Evolutionary conservation across 2,888 invertebrate genomes (phyloP).

Genomic region (Lordiphosa fenestrarum): DNA sequence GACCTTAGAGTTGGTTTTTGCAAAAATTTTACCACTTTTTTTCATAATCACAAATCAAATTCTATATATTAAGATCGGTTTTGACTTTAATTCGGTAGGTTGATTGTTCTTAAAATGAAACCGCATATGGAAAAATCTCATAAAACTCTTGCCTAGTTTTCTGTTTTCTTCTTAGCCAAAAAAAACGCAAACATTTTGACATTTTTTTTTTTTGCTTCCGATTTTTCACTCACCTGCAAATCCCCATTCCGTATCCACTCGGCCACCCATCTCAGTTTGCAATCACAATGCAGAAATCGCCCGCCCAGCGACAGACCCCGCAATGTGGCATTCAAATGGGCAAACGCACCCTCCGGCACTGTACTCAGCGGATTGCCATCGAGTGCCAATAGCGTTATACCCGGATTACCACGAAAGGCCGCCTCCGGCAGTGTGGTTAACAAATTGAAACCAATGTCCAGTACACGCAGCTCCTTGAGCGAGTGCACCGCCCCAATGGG

Average conservation of each 20-base stretch:
- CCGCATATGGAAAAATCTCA: no score
- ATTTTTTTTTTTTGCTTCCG: no score
- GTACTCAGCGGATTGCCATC: constrained; percentile 95
- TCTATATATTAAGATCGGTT: no score
- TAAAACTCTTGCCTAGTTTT: no score
- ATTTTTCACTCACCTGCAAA: constrained; percentile 84
- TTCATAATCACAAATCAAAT: no score
- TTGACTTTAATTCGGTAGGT: no score
- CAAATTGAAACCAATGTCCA: constrained; percentile 95
- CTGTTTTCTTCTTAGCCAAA: no score
- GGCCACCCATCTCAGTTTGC: constrained; percentile 92
- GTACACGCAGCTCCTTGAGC: constrained; percentile 89
- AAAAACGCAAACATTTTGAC: no score
- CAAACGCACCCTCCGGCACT: constrained; percentile 89
- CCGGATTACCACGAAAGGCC: constrained; percentile 90
- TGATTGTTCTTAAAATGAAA: no score
- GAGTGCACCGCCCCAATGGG: constrained; percentile 90
- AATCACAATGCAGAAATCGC: constrained; percentile 93
- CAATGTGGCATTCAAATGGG: constrained; percentile 89
- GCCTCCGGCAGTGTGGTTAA: constrained; percentile 89
- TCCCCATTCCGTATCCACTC: constrained; percentile 94
- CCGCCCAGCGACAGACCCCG: constrained; percentile 94
- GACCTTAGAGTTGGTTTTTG: no score
- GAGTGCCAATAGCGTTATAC: constrained; percentile 91
- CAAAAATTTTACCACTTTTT: no score